phyloP scores from a whole-genome alignment of 2,888 invertebrate genomes.

The Mythimna ferrago region DNA sequence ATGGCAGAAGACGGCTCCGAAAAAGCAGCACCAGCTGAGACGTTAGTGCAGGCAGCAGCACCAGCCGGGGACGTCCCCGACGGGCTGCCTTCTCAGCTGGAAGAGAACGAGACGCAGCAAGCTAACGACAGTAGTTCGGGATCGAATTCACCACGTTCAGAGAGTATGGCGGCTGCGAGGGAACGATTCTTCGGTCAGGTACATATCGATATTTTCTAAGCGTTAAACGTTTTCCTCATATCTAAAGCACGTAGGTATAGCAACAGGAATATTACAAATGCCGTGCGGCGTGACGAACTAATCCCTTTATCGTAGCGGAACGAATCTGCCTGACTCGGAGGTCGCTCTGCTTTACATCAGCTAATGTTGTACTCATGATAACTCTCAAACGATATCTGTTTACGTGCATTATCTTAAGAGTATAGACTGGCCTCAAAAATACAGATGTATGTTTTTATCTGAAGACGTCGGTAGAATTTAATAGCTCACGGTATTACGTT shows the following conservation, averaged over 20 bases:
- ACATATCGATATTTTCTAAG: conserved; percentile 56
- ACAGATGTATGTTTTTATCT: conserved; percentile 76
- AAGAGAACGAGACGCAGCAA: conserved; percentile 52
- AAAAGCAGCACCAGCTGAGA: conserved; percentile 78
- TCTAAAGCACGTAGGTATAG: conserved; percentile 66
- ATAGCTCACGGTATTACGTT: conserved; percentile 38
- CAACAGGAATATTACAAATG: conserved; percentile 73
- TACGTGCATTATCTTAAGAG: conserved; percentile 71
- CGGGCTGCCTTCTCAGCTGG: conserved; percentile 61
- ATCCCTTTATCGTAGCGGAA: conserved; percentile 86
- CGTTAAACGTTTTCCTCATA: conserved; percentile 46
- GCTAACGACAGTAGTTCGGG: conserved; percentile 67
- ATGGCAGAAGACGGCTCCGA: conserved; percentile 84
- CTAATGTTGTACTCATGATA: conserved; percentile 76
- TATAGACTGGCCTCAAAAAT: conserved; percentile 70
- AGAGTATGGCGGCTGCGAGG: conserved; percentile 85
- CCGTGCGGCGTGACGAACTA: conserved; percentile 77
- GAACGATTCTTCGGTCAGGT: conserved; percentile 89
- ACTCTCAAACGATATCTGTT: conserved; percentile 76
- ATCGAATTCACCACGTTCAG: conserved; percentile 76
- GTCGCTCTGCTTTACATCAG: conserved; percentile 84
- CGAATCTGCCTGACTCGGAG: conserved; percentile 77
- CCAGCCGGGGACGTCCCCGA: conserved; percentile 68
- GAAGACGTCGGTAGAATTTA: conserved; percentile 50
- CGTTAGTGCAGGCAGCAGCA: conserved; percentile 74